Percentiles rank a stretch among this genome's conserved stretches.
These are phyloP conservation scores for Pangasius sanitwongsei DNA, from an alignment of 2,797 vertebrate species.

Conservation along the genomic window DNA sequence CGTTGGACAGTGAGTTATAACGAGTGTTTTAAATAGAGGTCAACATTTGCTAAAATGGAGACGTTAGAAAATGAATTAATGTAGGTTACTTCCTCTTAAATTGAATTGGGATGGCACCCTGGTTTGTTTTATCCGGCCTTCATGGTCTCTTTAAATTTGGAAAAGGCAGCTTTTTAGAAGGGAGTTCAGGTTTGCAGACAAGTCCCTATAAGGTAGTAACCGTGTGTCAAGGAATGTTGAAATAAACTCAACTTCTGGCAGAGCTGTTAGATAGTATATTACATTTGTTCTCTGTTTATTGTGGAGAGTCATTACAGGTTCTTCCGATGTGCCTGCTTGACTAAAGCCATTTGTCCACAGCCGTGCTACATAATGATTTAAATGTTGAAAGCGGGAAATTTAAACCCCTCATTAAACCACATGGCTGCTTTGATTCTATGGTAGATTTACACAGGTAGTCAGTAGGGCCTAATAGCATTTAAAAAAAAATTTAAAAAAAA, in stretches of 20 bases:
- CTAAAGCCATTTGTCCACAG: conserved; percentile 34
- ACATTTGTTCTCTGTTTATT: conserved; percentile 56
- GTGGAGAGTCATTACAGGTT: conserved; percentile 43
- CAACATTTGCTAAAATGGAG: conserved; percentile 6
- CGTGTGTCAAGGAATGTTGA: conserved; percentile 65
- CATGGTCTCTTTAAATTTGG: conserved; percentile 60
- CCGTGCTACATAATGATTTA: conserved; percentile 51
- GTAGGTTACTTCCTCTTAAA: conserved; percentile 26
- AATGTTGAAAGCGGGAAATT: conserved; percentile 55
- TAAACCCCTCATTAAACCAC: conserved; percentile 26
- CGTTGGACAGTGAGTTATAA: background rate
- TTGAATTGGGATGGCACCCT: conserved; percentile 26
- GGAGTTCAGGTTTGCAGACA: conserved; percentile 64
- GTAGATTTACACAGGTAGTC: conserved; percentile 41
- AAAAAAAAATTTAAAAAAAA: conserved; percentile 31
- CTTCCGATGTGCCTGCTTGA: conserved; percentile 32
- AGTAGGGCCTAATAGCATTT: conserved; percentile 51
- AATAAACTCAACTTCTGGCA: conserved; percentile 67
- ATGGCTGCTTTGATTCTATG: conserved; percentile 33
- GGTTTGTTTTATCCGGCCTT: conserved; percentile 59
- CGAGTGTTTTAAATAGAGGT: conserved; percentile 13
- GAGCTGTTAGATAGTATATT: conserved; percentile 63
- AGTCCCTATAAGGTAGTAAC: conserved; percentile 69
- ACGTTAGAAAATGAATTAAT: conserved; percentile 15
- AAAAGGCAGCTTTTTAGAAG: conserved; percentile 57